Evolutionary conservation across 2,888 invertebrate genomes (phyloP), one percentile per base, ranked within the genome.

Genomic region (Dione vanillae): DNA sequence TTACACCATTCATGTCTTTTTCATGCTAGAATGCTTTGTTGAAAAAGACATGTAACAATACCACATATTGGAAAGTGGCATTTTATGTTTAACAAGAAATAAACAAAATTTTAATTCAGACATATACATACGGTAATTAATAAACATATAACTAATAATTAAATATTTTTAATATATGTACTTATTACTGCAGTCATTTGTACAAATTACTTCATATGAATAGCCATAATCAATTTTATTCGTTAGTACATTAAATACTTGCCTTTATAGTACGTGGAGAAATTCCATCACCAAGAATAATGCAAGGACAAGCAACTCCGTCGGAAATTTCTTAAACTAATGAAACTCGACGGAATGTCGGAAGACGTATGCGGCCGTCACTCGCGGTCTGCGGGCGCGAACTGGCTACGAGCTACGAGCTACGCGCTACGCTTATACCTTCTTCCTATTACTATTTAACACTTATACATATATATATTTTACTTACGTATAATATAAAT

Each of bases 371-470:
- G 85, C 91, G 88, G 86, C 88, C 90, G 87, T 74, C 86, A 82
- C 79, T 79, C 79, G 79, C 86, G 86, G 82, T 83, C 86, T 90
- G 88, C 90, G 85, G 83, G 83, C 84, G 72, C 74, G 74, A 69
- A 74, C 74, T 74, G 74, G 74, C 72, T 74, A 71, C 70, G 70
- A 56, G 79, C 84, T 83, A 84, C 84, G 81, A 71, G 78, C 81
- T 83, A 83, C 82, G 80, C 65, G 80, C 84, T 83, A 84, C 84
- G 79, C 56, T 49, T 68, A 71, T 68, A 67, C 27, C 62, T 49
- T 37, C 20, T 45, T 54, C 69, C 52, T 61, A 47, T 40, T 27
- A 59, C 12, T 37, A 40, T n/a, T 27, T 49, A 27, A 14, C 40
- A 12, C 27, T 20, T 12, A 11, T 61, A 61, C n/a, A 61, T 61